A percentile compares a stretch with the other conserved stretches of the same genome.
Conservation (phyloP, 2,888 invertebrate species). For the Scrobipalpa costella region DNA sequence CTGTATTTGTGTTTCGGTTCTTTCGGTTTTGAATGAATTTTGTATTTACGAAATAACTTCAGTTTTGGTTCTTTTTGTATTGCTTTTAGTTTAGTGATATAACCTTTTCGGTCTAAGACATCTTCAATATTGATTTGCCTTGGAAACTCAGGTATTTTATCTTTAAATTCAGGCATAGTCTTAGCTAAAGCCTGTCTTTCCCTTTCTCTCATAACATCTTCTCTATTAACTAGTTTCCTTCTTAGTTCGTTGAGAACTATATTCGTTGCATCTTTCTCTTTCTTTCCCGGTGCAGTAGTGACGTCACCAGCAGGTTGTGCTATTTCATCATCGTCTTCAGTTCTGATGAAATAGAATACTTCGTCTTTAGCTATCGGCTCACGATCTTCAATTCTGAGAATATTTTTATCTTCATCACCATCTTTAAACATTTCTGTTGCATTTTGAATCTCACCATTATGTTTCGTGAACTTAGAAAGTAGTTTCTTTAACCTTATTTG, state of each 20-base stretch:
- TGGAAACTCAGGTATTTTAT: conserved; percentile 67
- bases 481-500: conserved; percentile 68
- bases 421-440: conserved; percentile 44
- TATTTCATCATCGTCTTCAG: conserved; percentile 57
- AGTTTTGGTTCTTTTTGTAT: conserved; percentile 33
- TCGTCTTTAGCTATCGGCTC: conserved; percentile 68
- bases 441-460: conserved; percentile 36
- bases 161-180: conserved; percentile 70
- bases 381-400: conserved; percentile 63
- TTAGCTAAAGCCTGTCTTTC: conserved; percentile 72
- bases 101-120: conserved; percentile 55
- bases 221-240: conserved; percentile 70
- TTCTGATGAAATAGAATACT: conserved; percentile 72
- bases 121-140: conserved; percentile 66
- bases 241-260: conserved; percentile 67
- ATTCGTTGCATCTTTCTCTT: conserved; percentile 64
- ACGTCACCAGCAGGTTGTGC: conserved; percentile 53
- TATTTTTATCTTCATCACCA: conserved; percentile 34
- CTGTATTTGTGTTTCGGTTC: conserved; percentile 41
- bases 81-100: conserved; percentile 53
- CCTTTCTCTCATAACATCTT: conserved; percentile 73
- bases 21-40: conserved; percentile 37
- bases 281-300: conserved; percentile 64
- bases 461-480: conserved; percentile 50
- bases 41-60: conserved; percentile 42